Evolutionary conservation across 2,888 invertebrate species (phyloP).

Genomic region (Synergus japonicus): DNA sequence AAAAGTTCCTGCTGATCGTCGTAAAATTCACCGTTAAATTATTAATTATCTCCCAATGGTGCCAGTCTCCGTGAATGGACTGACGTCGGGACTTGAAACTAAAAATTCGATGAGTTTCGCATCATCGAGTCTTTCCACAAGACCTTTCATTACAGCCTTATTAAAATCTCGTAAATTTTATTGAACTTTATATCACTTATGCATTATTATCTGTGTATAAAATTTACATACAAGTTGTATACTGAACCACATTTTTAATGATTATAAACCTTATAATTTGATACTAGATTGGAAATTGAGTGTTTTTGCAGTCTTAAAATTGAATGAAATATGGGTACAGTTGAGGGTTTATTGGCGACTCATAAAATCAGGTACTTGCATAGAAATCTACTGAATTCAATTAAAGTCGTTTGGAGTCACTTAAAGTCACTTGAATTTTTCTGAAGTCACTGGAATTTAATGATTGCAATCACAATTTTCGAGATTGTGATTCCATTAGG

Average conservation of each 20-base stretch:
- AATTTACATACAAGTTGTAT: slow-evolving; percentile 6
- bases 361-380: no score
- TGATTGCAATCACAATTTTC: no score
- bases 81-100: slow-evolving; percentile 27
- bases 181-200: not conserved
- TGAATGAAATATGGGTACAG: not conserved
- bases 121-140: slow-evolving; percentile 9
- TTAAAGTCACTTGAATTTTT: no score
- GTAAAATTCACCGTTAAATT: slow-evolving; percentile 39
- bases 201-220: not conserved
- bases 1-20: slow-evolving; percentile 37
- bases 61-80: slow-evolving; percentile 18
- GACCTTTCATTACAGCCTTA: slow-evolving; percentile 15
- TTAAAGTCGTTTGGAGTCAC: no score
- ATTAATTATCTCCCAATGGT: slow-evolving; percentile 34
- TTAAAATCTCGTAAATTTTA: slow-evolving; percentile 32
- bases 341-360: no score
- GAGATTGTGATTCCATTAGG: no score
- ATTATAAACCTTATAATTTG: slow-evolving; percentile 9
- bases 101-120: slow-evolving; percentile 29
- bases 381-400: no score
- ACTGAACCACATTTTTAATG: not conserved
- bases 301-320: not conserved
- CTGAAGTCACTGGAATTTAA: not conserved
- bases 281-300: not conserved